Evolutionary conservation across 2,797 vertebrate species (phyloP).

Genomic region (Ctenochaetus hawaiiensis): DNA sequence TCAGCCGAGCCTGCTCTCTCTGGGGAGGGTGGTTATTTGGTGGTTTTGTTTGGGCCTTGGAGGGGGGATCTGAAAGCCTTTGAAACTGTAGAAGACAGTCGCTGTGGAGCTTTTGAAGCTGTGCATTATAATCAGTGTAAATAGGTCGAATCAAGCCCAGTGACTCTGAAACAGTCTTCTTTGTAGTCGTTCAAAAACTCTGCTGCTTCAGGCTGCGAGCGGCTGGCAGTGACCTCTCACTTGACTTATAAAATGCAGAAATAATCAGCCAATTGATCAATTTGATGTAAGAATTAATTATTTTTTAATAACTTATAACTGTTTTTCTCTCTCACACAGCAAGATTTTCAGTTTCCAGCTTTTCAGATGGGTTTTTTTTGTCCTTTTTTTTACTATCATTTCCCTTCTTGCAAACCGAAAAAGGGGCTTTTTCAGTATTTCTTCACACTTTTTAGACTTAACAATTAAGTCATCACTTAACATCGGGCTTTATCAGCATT

Average conservation of each 20-base stretch:
- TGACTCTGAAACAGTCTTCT: constrained; percentile 4
- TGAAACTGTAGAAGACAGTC: constrained; percentile 46
- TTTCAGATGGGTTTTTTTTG: too few relatives aligned
- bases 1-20: constrained; percentile 48
- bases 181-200: not conserved
- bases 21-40: constrained; percentile 25
- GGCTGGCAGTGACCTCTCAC: not conserved
- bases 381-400: too few relatives aligned
- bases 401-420: too few relatives aligned
- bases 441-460: not conserved
- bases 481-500: not conserved
- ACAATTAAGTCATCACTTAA: not conserved
- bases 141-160: constrained; percentile 7
- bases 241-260: not conserved
- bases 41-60: constrained; percentile 42
- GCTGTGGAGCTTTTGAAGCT: constrained; percentile 32
- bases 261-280: not conserved
- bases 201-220: not conserved
- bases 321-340: too few relatives aligned
- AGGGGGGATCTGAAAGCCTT: constrained; percentile 44
- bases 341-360: too few relatives aligned
- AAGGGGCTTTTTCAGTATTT: too few relatives aligned
- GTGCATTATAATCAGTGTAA: constrained; percentile 18
- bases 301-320: too few relatives aligned
- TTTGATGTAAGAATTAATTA: not conserved